These are phyloP conservation scores for Maconellicoccus hirsutus DNA, from an alignment of 1,140 invertebrate species.

Conservation along the genomic window DNA sequence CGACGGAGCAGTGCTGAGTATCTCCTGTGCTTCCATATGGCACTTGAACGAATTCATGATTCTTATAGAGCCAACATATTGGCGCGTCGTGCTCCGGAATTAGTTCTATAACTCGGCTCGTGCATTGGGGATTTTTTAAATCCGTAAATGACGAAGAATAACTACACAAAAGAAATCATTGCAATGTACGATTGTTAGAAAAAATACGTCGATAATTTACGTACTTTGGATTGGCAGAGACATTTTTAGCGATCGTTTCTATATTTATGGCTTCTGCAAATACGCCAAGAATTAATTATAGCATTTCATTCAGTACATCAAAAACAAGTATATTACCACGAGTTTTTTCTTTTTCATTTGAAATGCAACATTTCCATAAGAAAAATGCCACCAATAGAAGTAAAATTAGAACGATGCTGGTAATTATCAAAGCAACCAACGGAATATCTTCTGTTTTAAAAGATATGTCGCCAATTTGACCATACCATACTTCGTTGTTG, in stretches of 20 bases:
- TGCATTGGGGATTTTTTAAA: background rate
- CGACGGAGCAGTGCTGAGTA: background rate
- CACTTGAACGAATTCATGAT: background rate
- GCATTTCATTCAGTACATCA: no score
- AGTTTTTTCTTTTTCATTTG: background rate
- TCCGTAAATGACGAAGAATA: background rate
- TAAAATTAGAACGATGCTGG: background rate
- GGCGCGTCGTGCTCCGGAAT: slow-evolving; percentile 2
- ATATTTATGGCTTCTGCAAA: background rate
- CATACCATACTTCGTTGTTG: background rate
- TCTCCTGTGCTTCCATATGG: background rate
- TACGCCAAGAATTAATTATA: no score
- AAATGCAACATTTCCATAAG: background rate
- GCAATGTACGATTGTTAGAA: background rate
- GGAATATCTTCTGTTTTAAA: background rate
- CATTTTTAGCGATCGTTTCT: background rate
- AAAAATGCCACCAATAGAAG: background rate
- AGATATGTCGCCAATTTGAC: background rate
- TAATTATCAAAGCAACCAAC: background rate
- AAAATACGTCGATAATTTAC: background rate
- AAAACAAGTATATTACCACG: background rate
- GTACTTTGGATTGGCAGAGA: background rate
- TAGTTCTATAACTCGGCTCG: background rate
- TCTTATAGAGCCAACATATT: slow-evolving; percentile 9
- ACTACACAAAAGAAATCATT: background rate